Evolutionary conservation across 2,113 vertebrate species (phyloP).

Genomic region (Engystomops pustulosus): DNA sequence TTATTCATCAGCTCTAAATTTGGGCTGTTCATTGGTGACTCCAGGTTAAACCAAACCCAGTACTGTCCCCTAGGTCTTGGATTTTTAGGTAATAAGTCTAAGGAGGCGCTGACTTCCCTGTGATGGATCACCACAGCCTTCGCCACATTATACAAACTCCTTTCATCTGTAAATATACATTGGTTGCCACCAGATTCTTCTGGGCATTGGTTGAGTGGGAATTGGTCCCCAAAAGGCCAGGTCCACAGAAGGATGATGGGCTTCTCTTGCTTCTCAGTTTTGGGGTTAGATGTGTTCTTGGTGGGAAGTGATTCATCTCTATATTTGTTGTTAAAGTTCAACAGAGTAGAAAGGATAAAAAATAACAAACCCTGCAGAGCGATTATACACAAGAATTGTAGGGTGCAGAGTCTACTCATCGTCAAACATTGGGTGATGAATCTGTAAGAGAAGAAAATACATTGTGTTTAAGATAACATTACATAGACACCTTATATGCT

Average conservation of each 20-base stretch:
- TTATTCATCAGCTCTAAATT: conserved; percentile 16
- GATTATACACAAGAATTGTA: no score
- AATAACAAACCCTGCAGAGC: no score
- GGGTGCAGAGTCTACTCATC: no score
- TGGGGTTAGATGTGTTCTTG: no score
- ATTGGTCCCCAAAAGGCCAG: conserved; percentile 18
- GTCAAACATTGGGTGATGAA: no score
- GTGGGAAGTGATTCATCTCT: no score
- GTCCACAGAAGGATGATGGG: conserved; percentile 7
- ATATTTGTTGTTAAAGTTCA: no score
- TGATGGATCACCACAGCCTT: conserved; percentile 34
- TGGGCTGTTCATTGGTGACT: neutral
- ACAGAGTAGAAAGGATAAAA: no score
- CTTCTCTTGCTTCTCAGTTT: no score
- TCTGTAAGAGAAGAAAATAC: no score
- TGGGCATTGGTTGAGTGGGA: neutral
- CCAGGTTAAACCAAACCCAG: conserved; percentile 37
- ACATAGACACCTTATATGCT: no score
- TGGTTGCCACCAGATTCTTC: neutral
- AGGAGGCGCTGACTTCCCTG: neutral
- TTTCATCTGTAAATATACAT: conserved; percentile 11
- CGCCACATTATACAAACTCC: neutral
- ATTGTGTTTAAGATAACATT: no score
- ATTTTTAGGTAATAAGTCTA: neutral
- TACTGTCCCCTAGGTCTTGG: conserved; percentile 12